These are phyloP conservation scores for Eleginops maclovinus DNA, from an alignment of 2,113 vertebrate species.

Conservation along the genomic window DNA sequence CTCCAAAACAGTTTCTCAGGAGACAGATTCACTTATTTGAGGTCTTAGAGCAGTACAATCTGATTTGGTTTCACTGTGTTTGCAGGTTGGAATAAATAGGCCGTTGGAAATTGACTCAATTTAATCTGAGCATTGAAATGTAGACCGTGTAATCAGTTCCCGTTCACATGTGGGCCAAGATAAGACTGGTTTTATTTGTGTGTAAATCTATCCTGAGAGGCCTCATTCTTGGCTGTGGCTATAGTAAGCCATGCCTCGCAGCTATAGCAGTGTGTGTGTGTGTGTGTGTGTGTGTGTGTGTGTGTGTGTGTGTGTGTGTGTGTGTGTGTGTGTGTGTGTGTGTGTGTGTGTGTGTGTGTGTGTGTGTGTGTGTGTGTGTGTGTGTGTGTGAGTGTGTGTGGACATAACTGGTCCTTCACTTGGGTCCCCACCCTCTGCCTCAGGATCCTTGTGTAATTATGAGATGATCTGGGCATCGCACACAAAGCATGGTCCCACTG, in stretches of 20 bases:
- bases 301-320: conserved; percentile 34
- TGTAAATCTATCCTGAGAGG: conserved; percentile 80
- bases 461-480: conserved; percentile 76
- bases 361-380: conserved; percentile 20
- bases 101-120: conserved; percentile 75
- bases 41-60: conserved; percentile 28
- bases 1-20: conserved; percentile 16
- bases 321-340: conserved; percentile 24
- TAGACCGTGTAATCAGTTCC: conserved; percentile 79
- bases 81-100: conserved; percentile 72
- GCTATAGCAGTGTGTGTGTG: conserved; percentile 54
- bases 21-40: conserved; percentile 40
- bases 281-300: conserved; percentile 21
- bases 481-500: conserved; percentile 76
- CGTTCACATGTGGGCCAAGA: conserved; percentile 76
- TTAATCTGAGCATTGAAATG: conserved; percentile 78
- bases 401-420: conserved; percentile 73
- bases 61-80: conserved; percentile 61
- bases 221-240: conserved; percentile 75
- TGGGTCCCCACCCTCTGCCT: conserved; percentile 74
- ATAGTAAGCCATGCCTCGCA: conserved; percentile 73
- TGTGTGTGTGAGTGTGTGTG: conserved; percentile 43
- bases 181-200: conserved; percentile 80
- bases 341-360: conserved; percentile 41
- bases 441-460: conserved; percentile 76